Percentiles rank a stretch among this genome's conserved stretches.
Evolutionary conservation across 2,888 invertebrate species (phyloP).

Genomic region (Scaptomyza caliginosa): DNA sequence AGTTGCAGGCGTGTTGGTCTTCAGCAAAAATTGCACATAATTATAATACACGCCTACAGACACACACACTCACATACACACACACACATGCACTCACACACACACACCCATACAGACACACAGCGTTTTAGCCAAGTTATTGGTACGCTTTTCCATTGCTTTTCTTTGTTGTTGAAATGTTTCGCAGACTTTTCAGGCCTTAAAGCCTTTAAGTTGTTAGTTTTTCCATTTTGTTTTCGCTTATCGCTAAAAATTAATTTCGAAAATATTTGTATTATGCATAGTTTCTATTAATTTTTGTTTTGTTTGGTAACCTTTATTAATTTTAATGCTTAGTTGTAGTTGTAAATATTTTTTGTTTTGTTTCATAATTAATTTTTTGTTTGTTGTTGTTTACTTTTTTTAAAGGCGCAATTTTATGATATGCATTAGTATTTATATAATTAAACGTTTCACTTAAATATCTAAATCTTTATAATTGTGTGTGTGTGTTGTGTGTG

Average conservation of each 20-base stretch:
- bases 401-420: slow-evolving; percentile 83
- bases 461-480: slow-evolving; percentile 31
- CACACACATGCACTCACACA: background rate
- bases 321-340: slow-evolving; percentile 62
- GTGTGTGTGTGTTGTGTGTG: slow-evolving; percentile 20
- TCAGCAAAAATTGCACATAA: slow-evolving; percentile 8
- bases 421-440: slow-evolving; percentile 83
- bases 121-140: slow-evolving; percentile 24
- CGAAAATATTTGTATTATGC: slow-evolving; percentile 68
- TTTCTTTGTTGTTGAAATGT: slow-evolving; percentile 29
- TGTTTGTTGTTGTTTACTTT: slow-evolving; percentile 43
- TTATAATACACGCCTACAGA: background rate
- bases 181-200: slow-evolving; percentile 41
- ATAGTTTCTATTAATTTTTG: slow-evolving; percentile 60
- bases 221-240: no score
- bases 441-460: slow-evolving; percentile 62
- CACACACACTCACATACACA: background rate
- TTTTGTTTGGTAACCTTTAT: slow-evolving; percentile 37
- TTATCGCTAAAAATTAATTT: slow-evolving; percentile 72
- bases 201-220: slow-evolving; percentile 7
- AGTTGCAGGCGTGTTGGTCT: slow-evolving; percentile 14
- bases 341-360: slow-evolving; percentile 69
- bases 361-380: slow-evolving; percentile 34
- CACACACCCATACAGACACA: slow-evolving; percentile 11
- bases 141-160: slow-evolving; percentile 45